Conservation (phyloP, 2,113 vertebrate species). For the Campylorhamphus procurvoides region DNA sequence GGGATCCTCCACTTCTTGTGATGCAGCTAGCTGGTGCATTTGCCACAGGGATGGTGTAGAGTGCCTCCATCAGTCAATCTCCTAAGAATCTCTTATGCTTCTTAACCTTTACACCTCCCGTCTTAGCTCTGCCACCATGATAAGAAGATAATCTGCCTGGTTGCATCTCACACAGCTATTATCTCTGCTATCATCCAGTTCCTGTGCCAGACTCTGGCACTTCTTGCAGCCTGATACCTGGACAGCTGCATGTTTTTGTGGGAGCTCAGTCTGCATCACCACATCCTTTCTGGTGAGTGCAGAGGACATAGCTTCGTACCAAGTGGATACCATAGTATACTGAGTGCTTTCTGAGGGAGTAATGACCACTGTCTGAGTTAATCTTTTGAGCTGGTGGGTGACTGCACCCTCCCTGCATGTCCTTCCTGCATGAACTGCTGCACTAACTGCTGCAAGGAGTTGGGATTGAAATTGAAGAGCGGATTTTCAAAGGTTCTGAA, state of each 20-base stretch:
- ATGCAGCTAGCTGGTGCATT: not conserved
- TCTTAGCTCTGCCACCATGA: not conserved
- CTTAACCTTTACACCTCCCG: not conserved
- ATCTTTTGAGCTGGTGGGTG: not conserved
- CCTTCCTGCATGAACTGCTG: not conserved
- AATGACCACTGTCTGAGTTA: not conserved
- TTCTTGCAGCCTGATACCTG: not conserved
- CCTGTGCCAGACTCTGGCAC: not conserved
- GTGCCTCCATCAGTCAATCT: not conserved
- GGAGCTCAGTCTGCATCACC: not conserved
- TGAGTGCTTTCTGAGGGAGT: not conserved
- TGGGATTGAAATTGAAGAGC: not conserved
- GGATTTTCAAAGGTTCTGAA: not conserved
- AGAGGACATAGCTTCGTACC: rapidly evolving
- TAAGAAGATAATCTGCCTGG: not conserved
- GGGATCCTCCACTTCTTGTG: not conserved
- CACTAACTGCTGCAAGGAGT: not conserved
- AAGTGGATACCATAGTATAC: no score
- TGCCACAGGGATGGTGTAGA: not conserved
- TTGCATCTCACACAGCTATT: not conserved
- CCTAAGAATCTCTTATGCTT: not conserved
- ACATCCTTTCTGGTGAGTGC: not conserved
- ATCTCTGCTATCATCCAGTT: not conserved
- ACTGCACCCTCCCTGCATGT: not conserved
- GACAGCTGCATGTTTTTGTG: not conserved